A percentile compares a stretch with the other conserved stretches of the same genome.
phyloP scores from a whole-genome alignment of 2,113 vertebrate genomes.

The Coracopsis vasa region DNA sequence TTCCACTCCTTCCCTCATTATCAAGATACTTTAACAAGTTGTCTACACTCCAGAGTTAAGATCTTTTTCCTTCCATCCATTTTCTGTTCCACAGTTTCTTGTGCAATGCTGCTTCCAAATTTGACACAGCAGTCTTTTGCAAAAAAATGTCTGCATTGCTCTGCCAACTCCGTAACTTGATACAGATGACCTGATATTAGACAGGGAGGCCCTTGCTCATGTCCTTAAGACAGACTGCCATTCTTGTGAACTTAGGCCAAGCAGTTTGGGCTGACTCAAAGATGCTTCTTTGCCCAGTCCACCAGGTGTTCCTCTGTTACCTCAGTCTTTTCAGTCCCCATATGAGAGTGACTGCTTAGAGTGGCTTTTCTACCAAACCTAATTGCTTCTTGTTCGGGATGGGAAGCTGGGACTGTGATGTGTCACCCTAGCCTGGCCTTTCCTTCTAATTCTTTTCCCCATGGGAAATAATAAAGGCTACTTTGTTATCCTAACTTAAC shows the following conservation, averaged over 20 bases:
- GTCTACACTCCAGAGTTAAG: background rate
- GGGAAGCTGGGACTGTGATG: background rate
- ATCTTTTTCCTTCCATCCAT: background rate
- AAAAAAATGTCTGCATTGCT: background rate
- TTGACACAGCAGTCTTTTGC: background rate
- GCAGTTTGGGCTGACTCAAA: background rate
- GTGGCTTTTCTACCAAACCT: background rate
- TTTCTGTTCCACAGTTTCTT: background rate
- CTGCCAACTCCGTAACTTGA: background rate
- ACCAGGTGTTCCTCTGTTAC: background rate
- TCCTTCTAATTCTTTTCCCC: background rate
- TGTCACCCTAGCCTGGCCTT: background rate
- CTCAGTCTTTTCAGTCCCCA: rapidly evolving
- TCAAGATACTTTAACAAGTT: background rate
- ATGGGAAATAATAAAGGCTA: background rate
- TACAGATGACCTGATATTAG: background rate
- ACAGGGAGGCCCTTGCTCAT: background rate
- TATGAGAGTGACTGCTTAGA: background rate
- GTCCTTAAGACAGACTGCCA: background rate
- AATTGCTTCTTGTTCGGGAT: background rate
- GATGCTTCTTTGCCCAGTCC: background rate
- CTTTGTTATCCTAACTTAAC: background rate
- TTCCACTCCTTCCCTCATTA: background rate
- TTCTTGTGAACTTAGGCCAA: background rate
- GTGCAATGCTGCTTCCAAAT: background rate